phyloP scores from a whole-genome alignment of 1,140 invertebrate genomes.

The Dendrolimus punctatus region DNA sequence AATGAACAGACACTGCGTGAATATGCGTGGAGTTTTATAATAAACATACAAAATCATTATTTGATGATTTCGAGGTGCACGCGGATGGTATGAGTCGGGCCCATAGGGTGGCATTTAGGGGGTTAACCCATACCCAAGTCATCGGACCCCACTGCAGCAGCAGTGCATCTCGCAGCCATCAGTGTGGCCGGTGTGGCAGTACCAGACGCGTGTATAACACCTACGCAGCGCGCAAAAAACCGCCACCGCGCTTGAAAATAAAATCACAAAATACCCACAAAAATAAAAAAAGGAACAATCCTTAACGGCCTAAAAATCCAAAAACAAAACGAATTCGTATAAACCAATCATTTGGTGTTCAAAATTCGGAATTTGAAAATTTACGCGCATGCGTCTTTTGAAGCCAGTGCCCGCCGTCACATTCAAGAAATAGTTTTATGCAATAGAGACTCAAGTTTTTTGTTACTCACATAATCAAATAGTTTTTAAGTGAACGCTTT shows the following conservation, averaged over 20 bases:
- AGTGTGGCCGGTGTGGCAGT: slow-evolving; percentile 64
- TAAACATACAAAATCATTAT: slow-evolving; percentile 69
- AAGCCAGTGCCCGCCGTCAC: slow-evolving; percentile 58
- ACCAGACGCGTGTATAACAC: slow-evolving; percentile 62
- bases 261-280: slow-evolving; percentile 14
- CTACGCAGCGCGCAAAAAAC: slow-evolving; percentile 61
- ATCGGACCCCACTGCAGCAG: slow-evolving; percentile 47
- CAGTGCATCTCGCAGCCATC: slow-evolving; percentile 51
- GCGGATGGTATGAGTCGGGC: slow-evolving; percentile 21
- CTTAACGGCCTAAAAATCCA: slow-evolving; percentile 57
- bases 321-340: slow-evolving; percentile 29
- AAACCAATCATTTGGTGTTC: slow-evolving; percentile 62
- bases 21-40: slow-evolving; percentile 55
- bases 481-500: slow-evolving; percentile 59
- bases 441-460: slow-evolving; percentile 66
- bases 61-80: slow-evolving; percentile 65
- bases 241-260: slow-evolving; percentile 36
- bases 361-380: slow-evolving; percentile 54
- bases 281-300: slow-evolving; percentile 33
- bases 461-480: slow-evolving; percentile 59
- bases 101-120: slow-evolving; percentile 51
- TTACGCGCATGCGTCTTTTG: slow-evolving; percentile 61
- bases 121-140: slow-evolving; percentile 42
- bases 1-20: slow-evolving; percentile 6
- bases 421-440: slow-evolving; percentile 66